A percentile compares a stretch with the other conserved stretches of the same genome.
Evolutionary conservation across 2,113 vertebrate species (phyloP).

Genomic region (Lampris megalopsis): DNA sequence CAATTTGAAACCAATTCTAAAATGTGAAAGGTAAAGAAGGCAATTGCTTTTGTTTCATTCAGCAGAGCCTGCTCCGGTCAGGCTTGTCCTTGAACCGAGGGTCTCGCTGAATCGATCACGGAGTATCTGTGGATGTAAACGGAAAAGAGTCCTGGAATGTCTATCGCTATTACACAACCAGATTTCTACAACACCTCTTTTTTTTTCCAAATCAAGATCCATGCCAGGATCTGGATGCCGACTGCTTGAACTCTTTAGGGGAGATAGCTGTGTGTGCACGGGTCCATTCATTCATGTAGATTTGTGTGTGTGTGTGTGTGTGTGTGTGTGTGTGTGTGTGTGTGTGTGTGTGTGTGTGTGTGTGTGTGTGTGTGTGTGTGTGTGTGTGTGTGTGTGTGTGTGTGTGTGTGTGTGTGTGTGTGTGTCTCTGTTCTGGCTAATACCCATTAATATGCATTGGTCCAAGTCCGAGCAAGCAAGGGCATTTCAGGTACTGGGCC

Average conservation of each 20-base stretch:
- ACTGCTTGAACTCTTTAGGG: too few relatives aligned
- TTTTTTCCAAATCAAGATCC: background rate
- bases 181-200: background rate
- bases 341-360: background rate
- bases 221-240: too few relatives aligned
- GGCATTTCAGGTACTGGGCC: too few relatives aligned
- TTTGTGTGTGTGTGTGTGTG: too few relatives aligned
- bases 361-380: constrained; percentile 8
- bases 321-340: background rate
- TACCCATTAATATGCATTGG: too few relatives aligned
- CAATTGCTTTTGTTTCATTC: too few relatives aligned
- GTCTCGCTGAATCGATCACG: background rate
- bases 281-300: background rate
- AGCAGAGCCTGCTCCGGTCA: background rate
- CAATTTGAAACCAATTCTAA: background rate
- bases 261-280: background rate
- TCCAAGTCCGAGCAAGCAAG: too few relatives aligned
- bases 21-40: background rate
- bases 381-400: too few relatives aligned
- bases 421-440: background rate
- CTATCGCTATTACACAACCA: background rate
- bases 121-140: background rate
- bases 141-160: background rate
- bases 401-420: constrained; percentile 1
- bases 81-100: background rate